A percentile compares a stretch with the other conserved stretches of the same genome.
These are phyloP conservation scores for Unio pictorum DNA, from an alignment of 2,888 invertebrate genomes.

Conservation along the genomic window DNA sequence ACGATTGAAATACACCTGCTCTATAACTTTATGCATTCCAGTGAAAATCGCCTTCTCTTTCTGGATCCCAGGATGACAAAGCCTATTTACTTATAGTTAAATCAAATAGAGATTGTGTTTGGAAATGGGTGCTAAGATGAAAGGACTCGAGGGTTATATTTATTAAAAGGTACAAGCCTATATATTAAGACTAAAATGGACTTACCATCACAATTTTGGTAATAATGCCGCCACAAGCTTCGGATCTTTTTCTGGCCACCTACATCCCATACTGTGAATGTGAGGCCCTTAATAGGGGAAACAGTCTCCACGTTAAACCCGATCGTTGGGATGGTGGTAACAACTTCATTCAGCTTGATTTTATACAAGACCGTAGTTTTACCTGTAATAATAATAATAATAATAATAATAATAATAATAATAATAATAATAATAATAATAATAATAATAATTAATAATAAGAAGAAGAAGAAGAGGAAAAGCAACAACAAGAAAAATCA, in stretches of 20 bases:
- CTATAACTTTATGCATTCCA: no score
- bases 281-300: conserved; percentile 58
- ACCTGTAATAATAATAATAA: conserved; percentile 44
- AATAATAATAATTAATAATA: conserved; percentile 1
- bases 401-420: not conserved
- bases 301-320: conserved; percentile 71
- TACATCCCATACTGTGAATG: conserved; percentile 70
- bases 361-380: conserved; percentile 70
- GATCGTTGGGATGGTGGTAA: conserved; percentile 69
- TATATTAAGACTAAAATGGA: no score
- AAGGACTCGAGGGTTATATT: no score
- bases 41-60: no score
- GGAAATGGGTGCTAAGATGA: no score
- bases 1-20: no score
- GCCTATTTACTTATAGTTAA: no score
- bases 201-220: conserved; percentile 59
- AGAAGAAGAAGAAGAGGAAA: not conserved
- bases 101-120: no score
- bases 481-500: no score
- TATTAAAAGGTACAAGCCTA: no score
- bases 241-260: conserved; percentile 68
- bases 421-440: conserved; percentile 7
- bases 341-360: conserved; percentile 67
- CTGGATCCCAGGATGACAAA: no score
- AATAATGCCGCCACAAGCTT: conserved; percentile 68